Conservation (phyloP, 2,888 invertebrate genomes). For the Pterostichus niger region DNA sequence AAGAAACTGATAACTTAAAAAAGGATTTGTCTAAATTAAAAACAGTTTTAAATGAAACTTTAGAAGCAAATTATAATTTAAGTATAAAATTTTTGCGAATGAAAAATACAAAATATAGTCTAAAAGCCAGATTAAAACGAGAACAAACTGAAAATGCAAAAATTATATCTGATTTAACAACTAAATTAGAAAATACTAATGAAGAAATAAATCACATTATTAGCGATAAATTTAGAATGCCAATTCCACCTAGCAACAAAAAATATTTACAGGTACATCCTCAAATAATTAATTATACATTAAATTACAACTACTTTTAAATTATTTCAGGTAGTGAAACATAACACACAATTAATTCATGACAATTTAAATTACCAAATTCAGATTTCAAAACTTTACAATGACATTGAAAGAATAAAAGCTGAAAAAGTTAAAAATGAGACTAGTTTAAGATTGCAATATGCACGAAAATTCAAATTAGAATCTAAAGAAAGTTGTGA, state of each 20-base stretch:
- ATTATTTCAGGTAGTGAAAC: slow-evolving; percentile 74
- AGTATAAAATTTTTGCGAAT: slow-evolving; percentile 76
- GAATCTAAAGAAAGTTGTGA: slow-evolving; percentile 30
- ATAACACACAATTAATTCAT: slow-evolving; percentile 75
- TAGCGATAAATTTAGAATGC: slow-evolving; percentile 72
- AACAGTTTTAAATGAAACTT: slow-evolving; percentile 74
- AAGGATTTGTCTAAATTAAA: slow-evolving; percentile 75
- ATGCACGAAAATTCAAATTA: slow-evolving; percentile 24
- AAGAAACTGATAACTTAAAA: slow-evolving; percentile 73
- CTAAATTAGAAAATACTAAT: slow-evolving; percentile 73
- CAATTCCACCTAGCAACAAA: slow-evolving; percentile 75
- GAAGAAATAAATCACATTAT: slow-evolving; percentile 73
- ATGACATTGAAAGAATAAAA: slow-evolving; percentile 63
- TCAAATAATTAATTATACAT: neutral
- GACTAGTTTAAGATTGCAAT: slow-evolving; percentile 52
- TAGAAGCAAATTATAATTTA: slow-evolving; percentile 76
- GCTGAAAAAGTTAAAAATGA: slow-evolving; percentile 57
- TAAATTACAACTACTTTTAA: slow-evolving; percentile 4
- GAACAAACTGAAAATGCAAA: slow-evolving; percentile 73
- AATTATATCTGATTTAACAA: slow-evolving; percentile 73
- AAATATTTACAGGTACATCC: slow-evolving; percentile 75
- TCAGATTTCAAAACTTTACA: slow-evolving; percentile 70
- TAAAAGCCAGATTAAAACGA: slow-evolving; percentile 73
- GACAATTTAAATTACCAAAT: slow-evolving; percentile 75
- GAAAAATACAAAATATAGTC: slow-evolving; percentile 75